These are phyloP conservation scores for Larimichthys polyactis DNA, from an alignment of 2,113 vertebrate species.

Conservation along the genomic window DNA sequence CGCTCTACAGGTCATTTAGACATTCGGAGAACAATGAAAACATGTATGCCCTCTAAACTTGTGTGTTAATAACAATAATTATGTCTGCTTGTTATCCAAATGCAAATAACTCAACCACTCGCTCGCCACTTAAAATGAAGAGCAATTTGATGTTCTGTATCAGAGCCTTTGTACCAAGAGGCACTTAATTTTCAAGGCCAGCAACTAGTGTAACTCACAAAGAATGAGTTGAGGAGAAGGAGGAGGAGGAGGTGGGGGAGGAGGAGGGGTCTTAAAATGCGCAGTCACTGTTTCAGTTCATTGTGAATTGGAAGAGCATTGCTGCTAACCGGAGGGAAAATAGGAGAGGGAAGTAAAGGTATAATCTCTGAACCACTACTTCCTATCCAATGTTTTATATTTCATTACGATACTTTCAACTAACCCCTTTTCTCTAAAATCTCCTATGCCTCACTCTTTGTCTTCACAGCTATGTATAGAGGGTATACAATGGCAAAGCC, in stretches of 20 bases:
- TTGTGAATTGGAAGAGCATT: conserved; percentile 33
- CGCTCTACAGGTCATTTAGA: conserved; percentile 35
- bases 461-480: conserved; percentile 54
- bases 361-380: conserved; percentile 41
- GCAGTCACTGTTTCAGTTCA: conserved; percentile 42
- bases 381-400: conserved; percentile 46
- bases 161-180: conserved; percentile 46
- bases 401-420: conserved; percentile 51
- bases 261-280: conserved; percentile 39
- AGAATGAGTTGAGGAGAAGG: conserved; percentile 4
- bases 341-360: conserved; percentile 20
- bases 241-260: conserved; percentile 19
- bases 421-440: conserved; percentile 8
- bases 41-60: conserved; percentile 8
- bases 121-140: conserved; percentile 12
- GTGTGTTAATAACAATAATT: conserved; percentile 26
- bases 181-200: conserved; percentile 46
- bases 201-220: conserved; percentile 39
- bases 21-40: conserved; percentile 17
- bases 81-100: conserved; percentile 5
- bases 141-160: conserved; percentile 37
- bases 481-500: conserved; percentile 30
- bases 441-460: background rate
- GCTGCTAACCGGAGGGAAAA: conserved; percentile 27
- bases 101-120: conserved; percentile 20